Evolutionary conservation across 1,140 invertebrate species (phyloP).

Genomic region (Drosophila takahashii): DNA sequence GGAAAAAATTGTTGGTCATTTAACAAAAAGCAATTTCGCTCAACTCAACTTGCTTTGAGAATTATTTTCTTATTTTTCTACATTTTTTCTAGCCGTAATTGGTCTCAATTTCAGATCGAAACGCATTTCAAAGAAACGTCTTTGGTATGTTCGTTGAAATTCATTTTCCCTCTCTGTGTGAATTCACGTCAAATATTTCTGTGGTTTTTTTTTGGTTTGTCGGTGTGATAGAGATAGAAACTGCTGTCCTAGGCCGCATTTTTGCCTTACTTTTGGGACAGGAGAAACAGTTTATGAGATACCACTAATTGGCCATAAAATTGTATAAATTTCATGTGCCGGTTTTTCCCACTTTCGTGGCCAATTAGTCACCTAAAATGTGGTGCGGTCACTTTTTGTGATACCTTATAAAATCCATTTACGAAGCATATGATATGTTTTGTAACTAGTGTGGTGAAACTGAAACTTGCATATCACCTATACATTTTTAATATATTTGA

Average conservation of each 20-base stretch:
- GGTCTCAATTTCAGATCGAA: constrained; percentile 51
- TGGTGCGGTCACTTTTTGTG: constrained; percentile 18
- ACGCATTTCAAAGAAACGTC: constrained; percentile 39
- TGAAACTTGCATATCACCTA: too few species aligned
- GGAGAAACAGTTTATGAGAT: constrained; percentile 40
- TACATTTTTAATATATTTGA: too few species aligned
- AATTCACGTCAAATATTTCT: background rate
- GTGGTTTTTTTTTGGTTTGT: constrained; percentile 4
- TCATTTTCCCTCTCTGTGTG: constrained; percentile 1
- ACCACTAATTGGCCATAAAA: constrained; percentile 54
- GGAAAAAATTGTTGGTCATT: constrained; percentile 51
- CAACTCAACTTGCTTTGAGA: constrained; percentile 41
- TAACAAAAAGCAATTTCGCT: constrained; percentile 51
- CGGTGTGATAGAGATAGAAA: constrained; percentile 1
- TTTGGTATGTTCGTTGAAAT: constrained; percentile 6
- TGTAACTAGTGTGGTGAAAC: too few species aligned
- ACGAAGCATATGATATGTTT: background rate
- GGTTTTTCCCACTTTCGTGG: constrained; percentile 48
- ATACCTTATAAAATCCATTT: constrained; percentile 4
- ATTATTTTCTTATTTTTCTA: constrained; percentile 31
- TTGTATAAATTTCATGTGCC: constrained; percentile 43
- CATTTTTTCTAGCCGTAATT: constrained; percentile 29
- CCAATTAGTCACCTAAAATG: constrained; percentile 48
- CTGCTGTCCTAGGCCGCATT: constrained; percentile 25
- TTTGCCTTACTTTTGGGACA: constrained; percentile 4